These are phyloP conservation scores for Carassius gibelio DNA, from an alignment of 2,113 vertebrate species.

Conservation along the genomic window DNA sequence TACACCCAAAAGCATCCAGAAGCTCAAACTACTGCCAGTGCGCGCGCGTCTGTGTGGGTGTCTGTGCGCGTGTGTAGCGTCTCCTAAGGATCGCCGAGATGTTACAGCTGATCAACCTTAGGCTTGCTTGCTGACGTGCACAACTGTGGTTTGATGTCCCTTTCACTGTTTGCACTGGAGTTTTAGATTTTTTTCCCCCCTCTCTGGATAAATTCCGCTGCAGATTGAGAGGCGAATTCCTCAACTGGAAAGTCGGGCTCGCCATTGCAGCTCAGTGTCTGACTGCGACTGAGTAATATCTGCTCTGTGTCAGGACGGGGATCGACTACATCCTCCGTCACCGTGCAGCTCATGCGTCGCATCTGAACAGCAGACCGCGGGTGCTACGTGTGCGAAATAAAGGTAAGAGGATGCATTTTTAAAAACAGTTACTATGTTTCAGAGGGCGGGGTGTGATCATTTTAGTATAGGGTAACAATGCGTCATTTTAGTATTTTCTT, in stretches of 20 bases:
- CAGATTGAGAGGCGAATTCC: constrained; percentile 46
- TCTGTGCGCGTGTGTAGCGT: constrained; percentile 25
- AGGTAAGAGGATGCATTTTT: constrained; percentile 27
- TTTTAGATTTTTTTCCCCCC: not conserved
- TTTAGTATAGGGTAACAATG: constrained; percentile 19
- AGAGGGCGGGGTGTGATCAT: constrained; percentile 30
- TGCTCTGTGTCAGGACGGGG: constrained; percentile 43
- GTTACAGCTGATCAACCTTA: constrained; percentile 6
- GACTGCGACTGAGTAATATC: constrained; percentile 6
- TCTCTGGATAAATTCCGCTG: constrained; percentile 6
- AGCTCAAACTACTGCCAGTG: constrained; percentile 48
- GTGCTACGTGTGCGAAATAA: constrained; percentile 20
- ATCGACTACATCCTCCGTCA: constrained; percentile 19
- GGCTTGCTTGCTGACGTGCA: constrained; percentile 13
- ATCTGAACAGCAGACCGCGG: constrained; percentile 21
- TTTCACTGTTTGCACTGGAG: constrained; percentile 35
- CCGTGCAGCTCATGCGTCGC: constrained; percentile 8
- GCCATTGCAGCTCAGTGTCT: constrained; percentile 35
- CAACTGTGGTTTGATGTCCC: constrained; percentile 6
- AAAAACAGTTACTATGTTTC: not conserved
- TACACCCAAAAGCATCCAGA: constrained; percentile 31
- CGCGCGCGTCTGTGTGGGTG: constrained; percentile 17
- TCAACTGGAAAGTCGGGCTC: constrained; percentile 40
- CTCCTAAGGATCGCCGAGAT: constrained; percentile 27
- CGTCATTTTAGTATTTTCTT: constrained; percentile 21